phyloP scores from a whole-genome alignment of 1,140 invertebrate genomes.

The Drosophila busckii region DNA sequence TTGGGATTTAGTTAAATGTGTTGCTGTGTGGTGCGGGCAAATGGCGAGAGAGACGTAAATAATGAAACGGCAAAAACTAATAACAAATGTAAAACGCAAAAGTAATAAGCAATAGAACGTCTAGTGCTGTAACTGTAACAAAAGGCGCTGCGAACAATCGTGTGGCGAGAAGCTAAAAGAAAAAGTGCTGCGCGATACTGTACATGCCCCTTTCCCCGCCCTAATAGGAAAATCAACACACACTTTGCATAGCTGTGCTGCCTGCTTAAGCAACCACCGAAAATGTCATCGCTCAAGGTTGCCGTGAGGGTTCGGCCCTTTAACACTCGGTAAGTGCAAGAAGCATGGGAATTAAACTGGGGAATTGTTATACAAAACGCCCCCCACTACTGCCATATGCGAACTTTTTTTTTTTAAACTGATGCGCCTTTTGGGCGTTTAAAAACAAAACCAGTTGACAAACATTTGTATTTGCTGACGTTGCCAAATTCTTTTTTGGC shows the following conservation, averaged over 20 bases:
- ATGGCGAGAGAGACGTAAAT: conserved; percentile 30
- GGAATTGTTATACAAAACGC: conserved; percentile 16
- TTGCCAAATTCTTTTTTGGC: conserved; percentile 17
- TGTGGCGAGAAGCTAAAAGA: conserved; percentile 7
- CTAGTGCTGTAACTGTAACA: conserved; percentile 29
- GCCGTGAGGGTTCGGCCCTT: conserved; percentile 84
- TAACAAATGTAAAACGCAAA: not conserved
- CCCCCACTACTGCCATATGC: conserved; percentile 4
- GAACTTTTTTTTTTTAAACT: not conserved
- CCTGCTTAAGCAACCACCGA: conserved; percentile 41
- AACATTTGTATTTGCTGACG: conserved; percentile 24
- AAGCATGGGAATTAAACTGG: conserved; percentile 1
- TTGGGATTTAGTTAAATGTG: conserved; percentile 48
- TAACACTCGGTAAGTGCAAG: conserved; percentile 82
- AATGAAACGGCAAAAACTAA: conserved; percentile 37
- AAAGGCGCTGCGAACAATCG: conserved; percentile 18
- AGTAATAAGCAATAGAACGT: conserved; percentile 25
- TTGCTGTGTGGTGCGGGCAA: conserved; percentile 50
- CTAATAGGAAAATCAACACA: not conserved
- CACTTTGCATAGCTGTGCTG: conserved; percentile 1
- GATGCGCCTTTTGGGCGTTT: not conserved
- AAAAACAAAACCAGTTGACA: conserved; percentile 29
- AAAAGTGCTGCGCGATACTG: conserved; percentile 3
- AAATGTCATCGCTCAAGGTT: conserved; percentile 85
- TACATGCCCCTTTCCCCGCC: conserved; percentile 6